These are phyloP conservation scores for Semnopithecus entellus DNA, from an alignment of 2,113 vertebrate genomes.

Conservation along the genomic window DNA sequence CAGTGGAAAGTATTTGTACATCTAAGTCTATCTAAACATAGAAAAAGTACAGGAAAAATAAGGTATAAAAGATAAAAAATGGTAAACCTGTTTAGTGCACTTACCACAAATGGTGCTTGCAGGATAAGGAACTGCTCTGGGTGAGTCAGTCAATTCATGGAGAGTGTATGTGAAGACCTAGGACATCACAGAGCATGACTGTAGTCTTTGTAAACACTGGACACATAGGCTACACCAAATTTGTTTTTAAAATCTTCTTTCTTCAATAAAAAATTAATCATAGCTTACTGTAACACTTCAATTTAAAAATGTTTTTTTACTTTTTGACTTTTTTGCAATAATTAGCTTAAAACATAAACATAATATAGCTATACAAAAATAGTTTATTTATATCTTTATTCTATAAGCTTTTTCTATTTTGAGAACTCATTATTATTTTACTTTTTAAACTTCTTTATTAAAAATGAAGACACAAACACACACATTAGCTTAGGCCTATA, in stretches of 20 bases:
- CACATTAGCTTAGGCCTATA: background rate
- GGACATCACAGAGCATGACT: background rate
- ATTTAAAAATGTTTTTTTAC: background rate
- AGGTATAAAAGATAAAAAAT: background rate
- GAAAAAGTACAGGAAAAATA: background rate
- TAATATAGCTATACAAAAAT: background rate
- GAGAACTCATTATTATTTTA: background rate
- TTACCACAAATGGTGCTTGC: background rate
- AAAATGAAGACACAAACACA: background rate
- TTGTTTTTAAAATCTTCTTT: background rate
- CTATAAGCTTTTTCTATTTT: background rate
- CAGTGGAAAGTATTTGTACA: background rate
- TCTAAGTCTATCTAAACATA: background rate
- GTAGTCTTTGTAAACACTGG: background rate
- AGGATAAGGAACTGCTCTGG: background rate
- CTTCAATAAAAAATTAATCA: background rate
- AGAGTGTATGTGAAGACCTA: background rate
- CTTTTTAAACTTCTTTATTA: background rate
- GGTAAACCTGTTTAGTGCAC: background rate
- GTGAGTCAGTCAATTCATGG: background rate
- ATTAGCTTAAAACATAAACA: background rate
- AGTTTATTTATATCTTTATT: background rate
- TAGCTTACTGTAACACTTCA: background rate
- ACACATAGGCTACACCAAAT: background rate
- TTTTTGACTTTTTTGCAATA: background rate